Evolutionary conservation across 2,888 invertebrate genomes (phyloP), one percentile per base, ranked within the genome.

Genomic region (Drosophila kokeensis): DNA sequence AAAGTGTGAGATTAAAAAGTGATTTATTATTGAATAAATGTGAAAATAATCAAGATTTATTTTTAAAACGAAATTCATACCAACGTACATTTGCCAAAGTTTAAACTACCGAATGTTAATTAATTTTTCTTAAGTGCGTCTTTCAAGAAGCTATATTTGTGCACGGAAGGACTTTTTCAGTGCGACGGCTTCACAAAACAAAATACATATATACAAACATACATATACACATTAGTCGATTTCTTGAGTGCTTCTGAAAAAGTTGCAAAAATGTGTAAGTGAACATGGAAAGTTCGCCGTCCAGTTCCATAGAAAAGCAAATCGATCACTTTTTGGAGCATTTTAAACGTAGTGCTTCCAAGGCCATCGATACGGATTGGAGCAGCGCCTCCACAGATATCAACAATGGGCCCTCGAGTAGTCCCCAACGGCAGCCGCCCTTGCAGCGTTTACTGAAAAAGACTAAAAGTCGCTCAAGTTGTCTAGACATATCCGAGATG

Each of bases 321-420:
- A 96, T 97, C 94, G 97, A 97, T 95, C 96, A 95, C 94, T 96
- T 97, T 94, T 94, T 96, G 93, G 96, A 96, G 94, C 96, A 96
- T 92, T 96, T 96, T 92, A 96, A 96, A 92, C 95, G 95, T 81
- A 96, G 96, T 94, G 96, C 96, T 84, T 96, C 96, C 65, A 96
- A 95, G 91, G 96, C 96, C 69, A 96, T 96, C 95, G 96, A 96
- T 84, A 88, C 90, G 55, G 92, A 92, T 62, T 92, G 92, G 92
- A 68, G 72, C 62, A 66, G 67, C 8, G 42, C 60, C 11, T 38
- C 55, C 55, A 29, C 29, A 29, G 83, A 67, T 24, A 61, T 58
- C 50, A 76, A 60, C 62, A 73, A 55, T 59, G 70, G 63, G 13
- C 69, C 52, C 27, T 76, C 73, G 24, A 78, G 76, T 24, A 72